phyloP scores from a whole-genome alignment of 2,797 vertebrate species.

The Trachurus trachurus region DNA sequence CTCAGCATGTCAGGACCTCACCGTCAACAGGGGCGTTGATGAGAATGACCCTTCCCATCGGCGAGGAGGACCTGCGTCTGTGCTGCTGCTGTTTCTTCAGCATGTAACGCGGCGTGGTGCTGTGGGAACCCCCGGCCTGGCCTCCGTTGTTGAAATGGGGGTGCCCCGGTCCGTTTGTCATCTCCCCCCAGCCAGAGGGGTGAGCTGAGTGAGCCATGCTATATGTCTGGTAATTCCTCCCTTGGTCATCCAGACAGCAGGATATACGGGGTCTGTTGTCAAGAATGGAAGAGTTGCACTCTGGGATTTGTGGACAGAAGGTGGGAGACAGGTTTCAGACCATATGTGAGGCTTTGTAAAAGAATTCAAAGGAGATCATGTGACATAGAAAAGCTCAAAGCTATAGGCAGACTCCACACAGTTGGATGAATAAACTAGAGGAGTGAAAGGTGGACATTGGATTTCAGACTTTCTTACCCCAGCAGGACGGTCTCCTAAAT shows the following conservation, averaged over 20 bases:
- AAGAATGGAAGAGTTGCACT: constrained; percentile 36
- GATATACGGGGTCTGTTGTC: constrained; percentile 32
- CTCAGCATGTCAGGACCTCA: constrained; percentile 66
- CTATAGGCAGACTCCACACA: constrained; percentile 6
- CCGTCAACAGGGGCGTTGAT: constrained; percentile 96
- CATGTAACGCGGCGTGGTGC: constrained; percentile 87
- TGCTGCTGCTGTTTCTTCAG: constrained; percentile 92
- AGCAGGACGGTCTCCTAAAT: background rate
- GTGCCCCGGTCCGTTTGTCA: constrained; percentile 88
- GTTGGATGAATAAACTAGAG: background rate
- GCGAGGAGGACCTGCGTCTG: constrained; percentile 88
- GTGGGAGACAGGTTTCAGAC: constrained; percentile 1
- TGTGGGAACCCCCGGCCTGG: constrained; percentile 89
- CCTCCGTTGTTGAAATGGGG: constrained; percentile 77
- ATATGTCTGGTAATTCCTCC: constrained; percentile 48
- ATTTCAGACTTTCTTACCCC: background rate
- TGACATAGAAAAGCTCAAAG: background rate
- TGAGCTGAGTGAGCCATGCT: constrained; percentile 91
- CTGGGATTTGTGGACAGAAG: constrained; percentile 2
- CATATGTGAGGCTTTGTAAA: background rate
- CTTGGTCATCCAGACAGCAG: constrained; percentile 84
- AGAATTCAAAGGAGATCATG: background rate
- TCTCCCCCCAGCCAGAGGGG: constrained; percentile 81
- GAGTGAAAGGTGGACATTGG: background rate
- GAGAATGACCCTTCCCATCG: constrained; percentile 98